Base-by-base conservation (phyloP, 37 sponge, comb jelly and placozoan species). In the Amphimedon queenslandica region DNA sequence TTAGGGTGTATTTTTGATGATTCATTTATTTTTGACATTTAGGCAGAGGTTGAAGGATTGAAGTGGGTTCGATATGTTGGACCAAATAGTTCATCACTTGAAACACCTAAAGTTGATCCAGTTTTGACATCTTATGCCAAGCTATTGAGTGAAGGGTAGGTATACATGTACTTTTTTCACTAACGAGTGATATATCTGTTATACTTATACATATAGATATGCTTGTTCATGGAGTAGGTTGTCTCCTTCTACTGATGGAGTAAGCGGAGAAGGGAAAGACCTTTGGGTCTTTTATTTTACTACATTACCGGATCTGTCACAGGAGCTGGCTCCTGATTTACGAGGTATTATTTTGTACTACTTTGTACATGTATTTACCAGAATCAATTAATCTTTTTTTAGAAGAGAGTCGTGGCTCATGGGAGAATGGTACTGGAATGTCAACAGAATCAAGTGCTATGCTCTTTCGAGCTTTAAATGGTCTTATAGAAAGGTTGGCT, bases 281-380 rank as follows among this genome's bases (percentile, higher is more conserved):
- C 58, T 90, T 69, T 90, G 91, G 91, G 30, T 90, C 1, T 90
- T 90, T 57, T 78, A 85, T 64, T 90, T 80, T 71, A 76, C 86
- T n/a, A 77, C 77, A 0, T 39, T 63, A 8, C 84, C 90, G 18
- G 79, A 90, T 58, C 58, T 90, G 35, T 33, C 68, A 1, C 73
- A 56, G 37, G 57, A 70, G 40, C 71, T 90, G 30, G 37, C 86
- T 0, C 67, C 77, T 13, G 72, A 70, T 37, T 64, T 90, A 20
- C 71, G 68, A 67, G 84, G 90, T 89, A n/a, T 34, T 41, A 47
- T 13, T 13, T 47, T 47, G 53, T 47, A 47, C 13, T 18, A 47
- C 53, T 47, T 47, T 47, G 13, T 8, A 13, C 8, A 47, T 47
- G 13, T 47, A 47, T 47, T 47, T 47, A n/a, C n/a, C n/a, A n/a